phyloP scores from a whole-genome alignment of 2,888 invertebrate genomes.

The Cataglyphis altisquamis region DNA sequence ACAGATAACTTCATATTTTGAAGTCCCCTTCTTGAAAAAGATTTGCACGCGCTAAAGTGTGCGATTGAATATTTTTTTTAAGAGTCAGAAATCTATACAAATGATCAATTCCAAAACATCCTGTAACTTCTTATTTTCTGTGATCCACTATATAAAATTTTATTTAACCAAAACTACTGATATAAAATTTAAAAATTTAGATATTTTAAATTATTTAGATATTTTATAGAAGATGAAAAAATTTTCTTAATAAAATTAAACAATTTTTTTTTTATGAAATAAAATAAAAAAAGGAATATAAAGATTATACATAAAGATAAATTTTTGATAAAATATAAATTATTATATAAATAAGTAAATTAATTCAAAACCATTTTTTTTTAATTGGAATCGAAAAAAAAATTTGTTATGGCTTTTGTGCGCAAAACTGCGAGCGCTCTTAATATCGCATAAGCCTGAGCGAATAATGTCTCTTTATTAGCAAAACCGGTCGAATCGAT shows the following conservation, averaged over 20 bases:
- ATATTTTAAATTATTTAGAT: neutral
- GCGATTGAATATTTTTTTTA: conserved; percentile 10
- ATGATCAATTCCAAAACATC: neutral
- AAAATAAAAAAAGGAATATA: no score
- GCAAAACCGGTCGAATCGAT: conserved; percentile 65
- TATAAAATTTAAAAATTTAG: neutral
- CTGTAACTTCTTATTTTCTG: neutral
- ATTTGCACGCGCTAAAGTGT: conserved; percentile 13
- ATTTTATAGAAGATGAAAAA: no score
- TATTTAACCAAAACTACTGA: neutral
- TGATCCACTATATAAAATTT: neutral
- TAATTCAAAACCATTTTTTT: neutral
- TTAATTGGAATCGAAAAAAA: neutral
- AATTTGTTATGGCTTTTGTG: neutral
- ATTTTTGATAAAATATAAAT: neutral
- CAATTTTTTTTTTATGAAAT: no score
- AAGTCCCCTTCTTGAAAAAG: conserved; percentile 28
- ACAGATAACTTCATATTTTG: conserved; percentile 67
- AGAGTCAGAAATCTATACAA: neutral
- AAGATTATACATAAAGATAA: no score
- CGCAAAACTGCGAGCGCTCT: neutral
- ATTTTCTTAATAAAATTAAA: no score
- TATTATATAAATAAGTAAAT: neutral
- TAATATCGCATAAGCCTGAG: conserved; percentile 2
- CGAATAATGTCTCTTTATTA: conserved; percentile 45